phyloP scores from a whole-genome alignment of 2,113 vertebrate species.

The Leptocoma aspasia region DNA sequence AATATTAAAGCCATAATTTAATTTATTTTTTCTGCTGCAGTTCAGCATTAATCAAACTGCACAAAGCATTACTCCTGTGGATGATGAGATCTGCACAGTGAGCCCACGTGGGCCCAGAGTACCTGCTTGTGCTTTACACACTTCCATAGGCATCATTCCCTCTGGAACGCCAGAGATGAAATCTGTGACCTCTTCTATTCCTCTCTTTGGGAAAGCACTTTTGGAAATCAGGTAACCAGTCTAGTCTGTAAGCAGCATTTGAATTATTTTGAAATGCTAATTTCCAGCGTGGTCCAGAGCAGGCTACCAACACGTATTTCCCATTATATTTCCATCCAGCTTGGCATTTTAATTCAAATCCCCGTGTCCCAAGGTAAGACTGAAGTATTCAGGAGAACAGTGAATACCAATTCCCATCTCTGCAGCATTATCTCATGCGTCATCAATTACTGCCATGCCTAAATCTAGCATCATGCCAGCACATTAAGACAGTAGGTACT shows the following conservation, averaged over 20 bases:
- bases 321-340: slow-evolving; percentile 4
- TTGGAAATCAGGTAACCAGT: background rate
- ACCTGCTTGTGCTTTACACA: background rate
- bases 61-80: background rate
- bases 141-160: background rate
- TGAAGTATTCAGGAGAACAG: slow-evolving; percentile 50
- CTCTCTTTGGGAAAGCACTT: background rate
- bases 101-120: rapidly evolving
- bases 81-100: background rate
- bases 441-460: slow-evolving; percentile 98
- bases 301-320: background rate
- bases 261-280: slow-evolving; percentile 14
- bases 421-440: slow-evolving; percentile 99
- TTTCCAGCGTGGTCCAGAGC: background rate
- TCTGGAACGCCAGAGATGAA: background rate
- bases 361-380: background rate
- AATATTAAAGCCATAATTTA: background rate
- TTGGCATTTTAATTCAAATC: slow-evolving; percentile 38
- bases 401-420: slow-evolving; percentile 77
- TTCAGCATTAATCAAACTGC: background rate
- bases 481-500: slow-evolving; percentile 99
- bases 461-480: slow-evolving; percentile 99
- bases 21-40: background rate
- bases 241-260: background rate
- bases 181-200: background rate